These are phyloP conservation scores for Drosophila maculinotata DNA, from an alignment of 2,888 invertebrate genomes.

Conservation along the genomic window DNA sequence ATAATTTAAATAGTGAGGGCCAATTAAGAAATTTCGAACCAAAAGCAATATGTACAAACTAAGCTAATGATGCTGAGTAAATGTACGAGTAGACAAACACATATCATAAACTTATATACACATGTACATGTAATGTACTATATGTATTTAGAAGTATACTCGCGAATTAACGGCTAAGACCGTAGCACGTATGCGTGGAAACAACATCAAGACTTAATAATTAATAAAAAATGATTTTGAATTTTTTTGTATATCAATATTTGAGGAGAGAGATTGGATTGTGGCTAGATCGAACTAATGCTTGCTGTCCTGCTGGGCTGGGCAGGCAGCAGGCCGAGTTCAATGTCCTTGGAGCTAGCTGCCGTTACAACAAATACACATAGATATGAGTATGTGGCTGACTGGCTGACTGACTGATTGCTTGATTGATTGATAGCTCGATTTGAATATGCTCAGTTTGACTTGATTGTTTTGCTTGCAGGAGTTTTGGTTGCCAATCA, in stretches of 20 bases:
- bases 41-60: constrained; percentile 53
- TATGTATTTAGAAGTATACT: no score
- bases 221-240: constrained; percentile 39
- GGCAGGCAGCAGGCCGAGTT: constrained; percentile 70
- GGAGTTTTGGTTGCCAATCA: background rate
- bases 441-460: constrained; percentile 11
- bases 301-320: constrained; percentile 71
- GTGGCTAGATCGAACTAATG: constrained; percentile 54
- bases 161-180: background rate
- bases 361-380: background rate
- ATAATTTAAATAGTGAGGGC: constrained; percentile 6
- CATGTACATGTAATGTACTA: background rate
- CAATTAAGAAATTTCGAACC: constrained; percentile 8
- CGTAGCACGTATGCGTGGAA: constrained; percentile 39
- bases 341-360: constrained; percentile 50
- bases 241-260: background rate
- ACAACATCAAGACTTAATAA: constrained; percentile 67
- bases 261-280: background rate
- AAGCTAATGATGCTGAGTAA: constrained; percentile 32
- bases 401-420: constrained; percentile 17
- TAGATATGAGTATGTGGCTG: background rate
- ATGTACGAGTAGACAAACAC: constrained; percentile 15
- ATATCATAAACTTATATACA: background rate
- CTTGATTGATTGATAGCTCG: constrained; percentile 11
- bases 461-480: constrained; percentile 35